Evolutionary conservation across 2,888 invertebrate genomes (phyloP), one percentile per base, ranked within the genome.

Genomic region (Anorthoa munda): DNA sequence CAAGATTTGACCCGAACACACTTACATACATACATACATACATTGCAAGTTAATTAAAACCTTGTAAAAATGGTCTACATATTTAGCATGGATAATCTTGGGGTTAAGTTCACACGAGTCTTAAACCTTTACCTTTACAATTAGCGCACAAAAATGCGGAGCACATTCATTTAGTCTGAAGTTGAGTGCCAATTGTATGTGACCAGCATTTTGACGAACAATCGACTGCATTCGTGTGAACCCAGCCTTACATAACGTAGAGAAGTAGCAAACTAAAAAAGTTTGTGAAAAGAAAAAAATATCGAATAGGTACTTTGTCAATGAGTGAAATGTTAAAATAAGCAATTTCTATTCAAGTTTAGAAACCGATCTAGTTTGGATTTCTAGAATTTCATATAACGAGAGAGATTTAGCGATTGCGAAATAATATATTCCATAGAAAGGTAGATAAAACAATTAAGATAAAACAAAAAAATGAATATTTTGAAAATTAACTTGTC

Each of bases 341-440:
- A 68, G 65, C 63, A 64, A 82, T 77, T 82, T 81, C 50, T 77
- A 85, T 74, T 84, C 67, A 56, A 63, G 21, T 67, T 79, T 65
- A 71, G 81, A 85, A 76, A 79, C 61, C 74, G 73, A 84, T 83
- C 74, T 72, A 77, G 68, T 69, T 84, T 72, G 48, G 13, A 63
- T 73, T 77, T 83, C 68, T 83, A 79, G 68, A 66, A 74, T 85
- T 63, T 72, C 65, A 58, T 73, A 85, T 77, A 66, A 46, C 63
- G 45, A 66, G 70, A 85, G 64, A 76, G 56, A 64, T 69, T 77
- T 72, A 60, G 46, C 53, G 4, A 55, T 59, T 45, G 39, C 58
- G 26, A 65, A 70, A 71, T 75, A 72, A 67, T 68, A 45, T 72
- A 76, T 81, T 72, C 63, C 18, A 48, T 72, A 79, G 75, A 80